A percentile compares a stretch with the other conserved stretches of the same genome.
These are phyloP conservation scores for Spea bombifrons DNA, from an alignment of 2,113 vertebrate species.

Conservation along the genomic window DNA sequence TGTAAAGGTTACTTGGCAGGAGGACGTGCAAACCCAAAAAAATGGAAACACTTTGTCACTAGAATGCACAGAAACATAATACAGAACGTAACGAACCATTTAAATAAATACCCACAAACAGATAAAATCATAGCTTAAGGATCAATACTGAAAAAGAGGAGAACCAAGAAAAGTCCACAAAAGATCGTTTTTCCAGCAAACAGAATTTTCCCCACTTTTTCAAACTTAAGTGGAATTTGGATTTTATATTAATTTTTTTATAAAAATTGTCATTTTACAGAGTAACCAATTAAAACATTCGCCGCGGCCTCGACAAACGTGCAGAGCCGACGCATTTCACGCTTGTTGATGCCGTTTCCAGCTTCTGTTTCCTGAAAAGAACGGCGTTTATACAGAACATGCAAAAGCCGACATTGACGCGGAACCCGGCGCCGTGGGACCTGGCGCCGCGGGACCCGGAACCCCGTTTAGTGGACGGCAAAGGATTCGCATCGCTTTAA, in stretches of 20 bases:
- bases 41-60: conserved; percentile 75
- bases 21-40: conserved; percentile 91
- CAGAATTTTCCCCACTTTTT: conserved; percentile 71
- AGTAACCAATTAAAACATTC: conserved; percentile 64
- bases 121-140: conserved; percentile 82
- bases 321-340: conserved; percentile 30
- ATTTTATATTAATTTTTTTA: conserved; percentile 63
- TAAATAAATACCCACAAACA: conserved; percentile 98
- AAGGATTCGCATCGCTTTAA: conserved; percentile 59
- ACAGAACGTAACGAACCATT: conserved; percentile 89
- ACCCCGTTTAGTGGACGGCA: conserved; percentile 58
- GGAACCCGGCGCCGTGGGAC: conserved; percentile 75
- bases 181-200: conserved; percentile 90
- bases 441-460: conserved; percentile 59
- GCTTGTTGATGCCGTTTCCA: conserved; percentile 72
- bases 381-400: conserved; percentile 77
- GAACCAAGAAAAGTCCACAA: conserved; percentile 82
- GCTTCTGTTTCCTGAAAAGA: conserved; percentile 98
- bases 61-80: conserved; percentile 93
- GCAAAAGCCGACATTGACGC: conserved; percentile 70
- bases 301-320: conserved; percentile 71
- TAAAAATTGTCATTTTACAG: conserved; percentile 37
- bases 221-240: conserved; percentile 67
- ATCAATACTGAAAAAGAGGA: conserved; percentile 95
- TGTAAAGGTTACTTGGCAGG: conserved; percentile 92